Percentiles rank a stretch among this genome's conserved stretches.
These are phyloP conservation scores for Lasius platythorax DNA, from an alignment of 2,888 invertebrate species.

Conservation along the genomic window DNA sequence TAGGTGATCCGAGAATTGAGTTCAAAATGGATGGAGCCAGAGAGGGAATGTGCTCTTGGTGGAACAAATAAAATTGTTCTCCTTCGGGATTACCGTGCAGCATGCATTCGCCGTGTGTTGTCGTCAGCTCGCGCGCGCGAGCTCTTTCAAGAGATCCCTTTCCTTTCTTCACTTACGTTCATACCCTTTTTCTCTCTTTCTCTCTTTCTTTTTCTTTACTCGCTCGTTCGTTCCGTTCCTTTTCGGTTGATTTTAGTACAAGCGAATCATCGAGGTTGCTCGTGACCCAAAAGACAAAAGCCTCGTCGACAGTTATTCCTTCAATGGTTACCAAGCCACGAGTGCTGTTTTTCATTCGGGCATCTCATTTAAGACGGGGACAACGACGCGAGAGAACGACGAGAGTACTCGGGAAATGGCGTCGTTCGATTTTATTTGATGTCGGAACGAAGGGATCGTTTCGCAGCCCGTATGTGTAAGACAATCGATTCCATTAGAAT, in stretches of 20 bases:
- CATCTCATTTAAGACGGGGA: slow-evolving; percentile 51
- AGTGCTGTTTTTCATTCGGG: slow-evolving; percentile 44
- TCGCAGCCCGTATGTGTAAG: slow-evolving; percentile 28
- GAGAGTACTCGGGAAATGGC: slow-evolving; percentile 32
- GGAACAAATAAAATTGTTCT: slow-evolving; percentile 77
- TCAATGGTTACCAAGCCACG: slow-evolving; percentile 49
- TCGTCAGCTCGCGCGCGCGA: slow-evolving; percentile 54
- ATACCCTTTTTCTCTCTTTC: not conserved
- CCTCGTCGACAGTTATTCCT: slow-evolving; percentile 44
- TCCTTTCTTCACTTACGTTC: not conserved
- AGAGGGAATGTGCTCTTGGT: slow-evolving; percentile 66
- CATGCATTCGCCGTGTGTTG: slow-evolving; percentile 58
- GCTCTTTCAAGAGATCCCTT: slow-evolving; percentile 20
- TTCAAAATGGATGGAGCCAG: slow-evolving; percentile 68
- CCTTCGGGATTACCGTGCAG: slow-evolving; percentile 64
- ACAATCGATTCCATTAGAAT: slow-evolving; percentile 43
- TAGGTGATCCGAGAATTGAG: slow-evolving; percentile 63
- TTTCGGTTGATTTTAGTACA: slow-evolving; percentile 30
- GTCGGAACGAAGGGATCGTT: slow-evolving; percentile 20
- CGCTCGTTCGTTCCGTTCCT: not conserved
- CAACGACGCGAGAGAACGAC: slow-evolving; percentile 41
- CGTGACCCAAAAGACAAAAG: slow-evolving; percentile 50
- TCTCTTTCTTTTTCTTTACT: not conserved
- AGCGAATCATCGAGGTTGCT: slow-evolving; percentile 30
- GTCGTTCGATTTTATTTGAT: slow-evolving; percentile 49